phyloP scores from a whole-genome alignment of 2,888 invertebrate genomes.

The Patella ulyssiponensis region DNA sequence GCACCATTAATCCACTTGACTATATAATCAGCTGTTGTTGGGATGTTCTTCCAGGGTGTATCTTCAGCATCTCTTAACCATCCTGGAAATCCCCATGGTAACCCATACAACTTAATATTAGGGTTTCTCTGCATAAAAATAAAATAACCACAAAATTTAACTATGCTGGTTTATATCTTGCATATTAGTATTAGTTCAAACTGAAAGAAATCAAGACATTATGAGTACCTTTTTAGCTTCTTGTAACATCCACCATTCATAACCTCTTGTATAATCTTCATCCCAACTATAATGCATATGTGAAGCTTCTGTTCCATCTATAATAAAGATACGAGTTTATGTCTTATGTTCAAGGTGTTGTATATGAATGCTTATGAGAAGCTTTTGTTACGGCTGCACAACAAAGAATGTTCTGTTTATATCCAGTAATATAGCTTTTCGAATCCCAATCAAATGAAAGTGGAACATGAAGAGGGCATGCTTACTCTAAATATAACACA shows the following conservation, averaged over 20 bases:
- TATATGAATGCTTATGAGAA: too few species aligned
- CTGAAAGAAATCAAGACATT: too few species aligned
- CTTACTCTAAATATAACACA: too few species aligned
- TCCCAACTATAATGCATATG: slow-evolving; percentile 71
- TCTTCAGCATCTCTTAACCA: slow-evolving; percentile 67
- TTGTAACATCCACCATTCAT: slow-evolving; percentile 72
- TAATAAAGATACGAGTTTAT: background rate
- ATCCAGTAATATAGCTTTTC: too few species aligned
- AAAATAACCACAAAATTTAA: background rate
- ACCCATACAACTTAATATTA: slow-evolving; percentile 69
- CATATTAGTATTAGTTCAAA: too few species aligned
- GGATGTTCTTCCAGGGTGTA: slow-evolving; percentile 57
- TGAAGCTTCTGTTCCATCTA: slow-evolving; percentile 71
- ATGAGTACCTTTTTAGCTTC: slow-evolving; percentile 66
- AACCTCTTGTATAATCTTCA: slow-evolving; percentile 68
- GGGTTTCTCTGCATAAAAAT: slow-evolving; percentile 68
- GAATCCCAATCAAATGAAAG: too few species aligned
- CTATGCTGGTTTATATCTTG: too few species aligned
- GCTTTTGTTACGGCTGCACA: too few species aligned
- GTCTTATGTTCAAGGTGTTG: too few species aligned
- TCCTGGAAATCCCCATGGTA: slow-evolving; percentile 73
- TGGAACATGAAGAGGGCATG: too few species aligned
- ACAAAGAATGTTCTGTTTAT: too few species aligned
- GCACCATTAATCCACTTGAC: slow-evolving; percentile 69
- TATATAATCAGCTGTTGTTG: slow-evolving; percentile 61